These are phyloP conservation scores for Centruroides sculpturatus DNA, from an alignment of 1,140 invertebrate genomes.

Conservation along the genomic window DNA sequence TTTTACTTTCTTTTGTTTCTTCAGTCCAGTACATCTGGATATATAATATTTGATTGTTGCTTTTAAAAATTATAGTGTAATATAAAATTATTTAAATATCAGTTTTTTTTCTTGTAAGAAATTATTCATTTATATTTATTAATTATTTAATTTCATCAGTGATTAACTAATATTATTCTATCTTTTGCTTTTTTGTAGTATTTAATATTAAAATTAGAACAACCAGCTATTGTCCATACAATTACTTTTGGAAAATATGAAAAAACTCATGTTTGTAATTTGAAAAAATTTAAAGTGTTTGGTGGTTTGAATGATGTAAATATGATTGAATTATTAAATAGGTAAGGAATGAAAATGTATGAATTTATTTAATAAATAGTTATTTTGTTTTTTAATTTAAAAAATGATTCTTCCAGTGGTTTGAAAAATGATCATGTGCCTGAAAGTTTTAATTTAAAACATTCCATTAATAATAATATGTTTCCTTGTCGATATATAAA, in stretches of 20 bases:
- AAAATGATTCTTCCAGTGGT: constrained; percentile 44
- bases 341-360: constrained; percentile 36
- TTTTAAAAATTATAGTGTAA: no score
- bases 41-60: no score
- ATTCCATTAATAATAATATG: constrained; percentile 50
- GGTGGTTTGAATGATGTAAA: constrained; percentile 65
- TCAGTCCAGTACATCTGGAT: no score
- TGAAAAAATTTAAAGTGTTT: constrained; percentile 76
- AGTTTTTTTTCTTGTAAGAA: no score
- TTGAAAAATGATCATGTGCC: constrained; percentile 66
- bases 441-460: constrained; percentile 62
- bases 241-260: constrained; percentile 85
- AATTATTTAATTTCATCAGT: no score
- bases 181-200: constrained; percentile 38
- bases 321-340: constrained; percentile 64
- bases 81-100: no score
- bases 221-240: constrained; percentile 57
- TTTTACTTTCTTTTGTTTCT: no score
- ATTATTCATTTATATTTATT: no score
- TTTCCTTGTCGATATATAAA: constrained; percentile 71
- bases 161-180: not conserved
- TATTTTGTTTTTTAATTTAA: not conserved
- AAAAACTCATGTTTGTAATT: constrained; percentile 78
- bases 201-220: constrained; percentile 62
- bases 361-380: not conserved